Conservation (phyloP, 2,113 vertebrate species). For the Lucifuga dentata region DNA sequence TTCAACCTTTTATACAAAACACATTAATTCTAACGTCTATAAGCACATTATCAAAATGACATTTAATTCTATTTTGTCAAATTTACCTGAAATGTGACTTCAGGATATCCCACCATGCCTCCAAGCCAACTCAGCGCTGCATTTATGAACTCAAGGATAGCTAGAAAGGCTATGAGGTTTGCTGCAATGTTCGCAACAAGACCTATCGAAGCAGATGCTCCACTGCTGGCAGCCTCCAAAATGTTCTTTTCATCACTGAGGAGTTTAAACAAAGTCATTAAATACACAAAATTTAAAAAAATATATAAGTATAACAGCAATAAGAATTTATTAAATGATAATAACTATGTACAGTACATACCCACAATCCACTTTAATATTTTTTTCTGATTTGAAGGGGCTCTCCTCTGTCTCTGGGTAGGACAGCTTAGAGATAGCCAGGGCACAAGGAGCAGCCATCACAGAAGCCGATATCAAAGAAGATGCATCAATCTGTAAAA, state of each 20-base stretch:
- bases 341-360: conserved; percentile 60
- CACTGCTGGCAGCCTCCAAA: conserved; percentile 91
- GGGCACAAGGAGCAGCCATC: conserved; percentile 95
- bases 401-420: conserved; percentile 92
- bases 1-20: too few species aligned
- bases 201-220: conserved; percentile 87
- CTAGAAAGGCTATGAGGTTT: conserved; percentile 93
- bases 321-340: not conserved
- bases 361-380: conserved; percentile 80
- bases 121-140: conserved; percentile 89
- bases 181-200: conserved; percentile 91
- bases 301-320: not conserved
- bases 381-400: conserved; percentile 80
- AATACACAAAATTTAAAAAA: not conserved
- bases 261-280: not conserved
- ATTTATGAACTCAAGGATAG: conserved; percentile 91
- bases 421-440: conserved; percentile 92
- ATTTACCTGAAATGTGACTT: conserved; percentile 90
- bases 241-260: conserved; percentile 89
- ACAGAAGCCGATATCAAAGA: conserved; percentile 93
- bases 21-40: too few species aligned
- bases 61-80: conserved; percentile 4
- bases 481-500: conserved; percentile 88
- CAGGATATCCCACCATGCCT: conserved; percentile 87
- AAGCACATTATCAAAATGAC: too few species aligned